Conservation (phyloP, 2,113 vertebrate species). For the Gnathonemus echidnorhynchus region DNA sequence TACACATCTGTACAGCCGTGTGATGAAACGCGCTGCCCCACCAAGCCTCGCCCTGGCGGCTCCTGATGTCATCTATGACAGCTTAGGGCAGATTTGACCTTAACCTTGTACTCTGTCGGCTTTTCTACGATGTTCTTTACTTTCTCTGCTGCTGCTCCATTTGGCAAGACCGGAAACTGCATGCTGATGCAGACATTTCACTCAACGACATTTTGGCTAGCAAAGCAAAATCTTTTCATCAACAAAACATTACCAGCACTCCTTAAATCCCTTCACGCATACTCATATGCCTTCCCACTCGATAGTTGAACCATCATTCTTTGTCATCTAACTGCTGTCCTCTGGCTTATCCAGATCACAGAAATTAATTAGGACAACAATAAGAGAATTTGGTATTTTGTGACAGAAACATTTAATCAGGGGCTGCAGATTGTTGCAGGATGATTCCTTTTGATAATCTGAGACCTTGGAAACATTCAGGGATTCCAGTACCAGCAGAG, state of each 20-base stretch:
- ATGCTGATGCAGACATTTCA: neutral
- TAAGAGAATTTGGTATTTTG: neutral
- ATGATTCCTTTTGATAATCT: neutral
- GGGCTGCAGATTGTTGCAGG: neutral
- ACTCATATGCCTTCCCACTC: neutral
- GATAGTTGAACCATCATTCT: neutral
- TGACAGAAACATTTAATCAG: too few species aligned
- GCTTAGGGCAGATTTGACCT: slow-evolving; percentile 47
- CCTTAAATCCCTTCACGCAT: neutral
- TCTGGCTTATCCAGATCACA: neutral
- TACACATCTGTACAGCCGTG: slow-evolving; percentile 52
- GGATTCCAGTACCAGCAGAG: neutral
- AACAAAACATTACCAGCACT: neutral
- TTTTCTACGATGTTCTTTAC: neutral
- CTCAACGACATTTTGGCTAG: neutral
- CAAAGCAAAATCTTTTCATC: neutral
- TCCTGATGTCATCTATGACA: slow-evolving; percentile 51
- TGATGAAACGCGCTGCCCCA: slow-evolving; percentile 41
- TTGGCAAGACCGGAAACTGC: neutral
- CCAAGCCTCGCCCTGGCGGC: neutral
- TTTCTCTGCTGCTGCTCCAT: neutral
- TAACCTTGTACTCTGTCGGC: neutral
- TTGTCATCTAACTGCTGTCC: neutral
- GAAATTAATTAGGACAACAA: neutral
- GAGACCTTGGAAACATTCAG: neutral